phyloP scores from a whole-genome alignment of 2,888 invertebrate genomes.

The Scaptomyza caliginosa region DNA sequence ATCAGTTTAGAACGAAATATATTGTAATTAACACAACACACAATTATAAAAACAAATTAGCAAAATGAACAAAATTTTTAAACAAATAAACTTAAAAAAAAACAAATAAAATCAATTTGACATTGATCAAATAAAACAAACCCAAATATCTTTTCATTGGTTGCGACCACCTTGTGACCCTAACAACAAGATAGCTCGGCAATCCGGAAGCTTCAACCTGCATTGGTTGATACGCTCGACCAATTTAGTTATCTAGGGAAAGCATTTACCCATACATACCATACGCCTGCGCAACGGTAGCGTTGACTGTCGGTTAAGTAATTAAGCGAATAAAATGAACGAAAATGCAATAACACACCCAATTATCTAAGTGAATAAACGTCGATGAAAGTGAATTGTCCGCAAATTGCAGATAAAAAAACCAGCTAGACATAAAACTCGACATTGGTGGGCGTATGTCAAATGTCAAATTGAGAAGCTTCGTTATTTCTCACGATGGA shows the following conservation, averaged over 20 bases:
- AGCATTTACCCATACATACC: constrained; percentile 17
- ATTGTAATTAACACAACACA: constrained; percentile 74
- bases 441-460: constrained; percentile 68
- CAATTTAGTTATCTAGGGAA: constrained; percentile 15
- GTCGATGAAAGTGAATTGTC: constrained; percentile 66
- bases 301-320: constrained; percentile 31
- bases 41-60: constrained; percentile 73
- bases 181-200: background rate
- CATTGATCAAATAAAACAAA: constrained; percentile 65
- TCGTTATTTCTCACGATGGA: background rate
- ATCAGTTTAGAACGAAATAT: constrained; percentile 77
- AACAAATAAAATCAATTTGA: constrained; percentile 55
- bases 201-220: constrained; percentile 45
- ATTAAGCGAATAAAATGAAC: constrained; percentile 59
- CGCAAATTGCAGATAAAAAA: constrained; percentile 32
- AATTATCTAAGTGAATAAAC: constrained; percentile 73
- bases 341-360: constrained; percentile 40
- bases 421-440: background rate
- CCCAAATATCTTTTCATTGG: constrained; percentile 19
- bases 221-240: constrained; percentile 26
- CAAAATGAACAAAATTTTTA: constrained; percentile 79
- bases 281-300: constrained; percentile 41
- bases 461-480: constrained; percentile 61
- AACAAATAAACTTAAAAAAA: constrained; percentile 76
- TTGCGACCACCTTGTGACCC: background rate